Conservation (phyloP, 1,140 invertebrate genomes). For the Formica selysi region DNA sequence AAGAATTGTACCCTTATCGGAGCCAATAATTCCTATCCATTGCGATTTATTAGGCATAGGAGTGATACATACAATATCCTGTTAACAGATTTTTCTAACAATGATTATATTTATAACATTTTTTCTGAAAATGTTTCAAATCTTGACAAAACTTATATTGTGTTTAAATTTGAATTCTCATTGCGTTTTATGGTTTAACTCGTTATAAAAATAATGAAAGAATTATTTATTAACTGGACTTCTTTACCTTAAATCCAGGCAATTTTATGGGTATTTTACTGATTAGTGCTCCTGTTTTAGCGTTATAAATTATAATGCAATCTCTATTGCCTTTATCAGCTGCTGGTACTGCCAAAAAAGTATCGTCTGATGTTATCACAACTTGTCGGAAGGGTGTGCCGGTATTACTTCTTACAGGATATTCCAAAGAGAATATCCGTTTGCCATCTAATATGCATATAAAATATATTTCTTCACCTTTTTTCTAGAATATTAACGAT, state of each 20-base stretch:
- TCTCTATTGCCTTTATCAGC: conserved; percentile 94
- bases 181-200: neutral
- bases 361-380: conserved; percentile 93
- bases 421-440: conserved; percentile 93
- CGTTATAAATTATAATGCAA: conserved; percentile 93
- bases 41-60: conserved; percentile 93
- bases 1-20: conserved; percentile 95
- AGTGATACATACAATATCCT: conserved; percentile 90
- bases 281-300: conserved; percentile 92
- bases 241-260: conserved; percentile 88
- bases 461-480: conserved; percentile 4
- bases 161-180: too few species aligned
- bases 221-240: neutral
- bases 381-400: conserved; percentile 90
- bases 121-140: neutral
- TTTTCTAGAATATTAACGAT: neutral
- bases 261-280: conserved; percentile 91
- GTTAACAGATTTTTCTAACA: conserved; percentile 44
- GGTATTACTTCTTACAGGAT: conserved; percentile 89
- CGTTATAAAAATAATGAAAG: neutral
- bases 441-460: conserved; percentile 88
- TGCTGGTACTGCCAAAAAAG: conserved; percentile 92
- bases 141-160: neutral
- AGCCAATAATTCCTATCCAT: conserved; percentile 95
- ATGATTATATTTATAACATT: neutral